These are phyloP conservation scores for Corvus cornix DNA, from an alignment of 2,113 vertebrate species.

Conservation along the genomic window DNA sequence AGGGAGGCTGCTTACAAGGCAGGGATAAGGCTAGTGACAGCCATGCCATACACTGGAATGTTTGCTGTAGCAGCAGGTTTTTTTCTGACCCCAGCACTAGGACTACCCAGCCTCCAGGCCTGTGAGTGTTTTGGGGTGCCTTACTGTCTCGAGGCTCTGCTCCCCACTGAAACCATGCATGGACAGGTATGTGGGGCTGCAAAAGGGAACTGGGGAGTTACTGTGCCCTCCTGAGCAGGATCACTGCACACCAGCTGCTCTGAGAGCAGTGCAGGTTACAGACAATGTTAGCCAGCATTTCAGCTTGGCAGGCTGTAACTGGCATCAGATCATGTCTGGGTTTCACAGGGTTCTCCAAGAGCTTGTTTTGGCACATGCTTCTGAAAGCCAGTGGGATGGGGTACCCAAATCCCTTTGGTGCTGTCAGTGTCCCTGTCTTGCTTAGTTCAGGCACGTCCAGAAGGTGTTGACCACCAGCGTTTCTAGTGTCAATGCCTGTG, in stretches of 20 bases:
- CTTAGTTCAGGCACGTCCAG: neutral
- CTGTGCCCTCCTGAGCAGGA: neutral
- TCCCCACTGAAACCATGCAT: fast-evolving
- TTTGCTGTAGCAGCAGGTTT: neutral
- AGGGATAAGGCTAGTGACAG: neutral
- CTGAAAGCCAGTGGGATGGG: neutral
- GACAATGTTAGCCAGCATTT: neutral
- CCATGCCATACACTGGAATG: neutral
- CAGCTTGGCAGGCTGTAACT: neutral
- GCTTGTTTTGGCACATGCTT: neutral
- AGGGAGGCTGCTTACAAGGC: fast-evolving
- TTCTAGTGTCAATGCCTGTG: fast-evolving
- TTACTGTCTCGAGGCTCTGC: neutral
- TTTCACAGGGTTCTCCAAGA: neutral
- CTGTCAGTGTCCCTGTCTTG: neutral
- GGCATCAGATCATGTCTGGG: fast-evolving
- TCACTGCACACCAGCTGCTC: neutral
- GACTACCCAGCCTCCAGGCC: neutral
- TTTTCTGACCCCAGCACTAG: neutral
- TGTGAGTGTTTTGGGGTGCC: neutral
- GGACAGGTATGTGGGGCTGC: neutral
- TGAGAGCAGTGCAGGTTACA: neutral
- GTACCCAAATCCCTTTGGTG: neutral
- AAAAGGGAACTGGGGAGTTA: neutral
- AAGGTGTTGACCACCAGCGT: fast-evolving